Base-by-base conservation (phyloP, 2,113 vertebrate genomes). In the Triplophysa tibetana region DNA sequence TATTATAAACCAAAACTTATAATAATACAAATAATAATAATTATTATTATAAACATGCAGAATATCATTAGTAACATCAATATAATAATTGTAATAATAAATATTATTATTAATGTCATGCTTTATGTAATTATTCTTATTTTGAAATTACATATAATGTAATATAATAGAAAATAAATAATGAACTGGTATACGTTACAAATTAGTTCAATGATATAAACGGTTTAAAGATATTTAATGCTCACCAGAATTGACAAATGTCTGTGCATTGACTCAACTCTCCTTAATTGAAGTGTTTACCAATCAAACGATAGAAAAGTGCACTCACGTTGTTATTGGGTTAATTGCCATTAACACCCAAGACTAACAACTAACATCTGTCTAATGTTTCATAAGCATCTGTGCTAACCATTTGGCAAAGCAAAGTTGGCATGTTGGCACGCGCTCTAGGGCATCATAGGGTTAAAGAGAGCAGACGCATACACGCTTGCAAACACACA, bases 401-500 rank as follows among this genome's bases (percentile, higher is more conserved):
- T 77, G 62, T 23, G 48, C 61, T 77, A 33, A 75, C 38, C 73
- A 63, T 63, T 48, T 63, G 41, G 60, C 58, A 75, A 62, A 60
- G 58, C 56, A 63, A 62, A 19, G 43, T 21, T 54, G 74, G 62
- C 74, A 54, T 65, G 62, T 19, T 65, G 45, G 61, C 43, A 76
- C 8, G 17, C 48, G 16, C 62, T 33, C 23, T 21, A 54, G 48
- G 62, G 33, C 45, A 65, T 33, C 62, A 77, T 33, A 24, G 75
- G 75, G 75, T 77, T 77, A 77, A 64, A 65, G 45, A 54, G 45
- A 65, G 41, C n/a, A 64, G 16, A 54, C 16, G 24, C 60, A 72
- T 52, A 41, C 41, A 72, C 38, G 52, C 26, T 63, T 67, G 72
- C 68, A 79, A 67, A 80, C 24, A 72, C 68, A 79, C 67, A 72